Evolutionary conservation across 1,140 invertebrate genomes (phyloP).

Genomic region (Proctacanthus coquilletti): DNA sequence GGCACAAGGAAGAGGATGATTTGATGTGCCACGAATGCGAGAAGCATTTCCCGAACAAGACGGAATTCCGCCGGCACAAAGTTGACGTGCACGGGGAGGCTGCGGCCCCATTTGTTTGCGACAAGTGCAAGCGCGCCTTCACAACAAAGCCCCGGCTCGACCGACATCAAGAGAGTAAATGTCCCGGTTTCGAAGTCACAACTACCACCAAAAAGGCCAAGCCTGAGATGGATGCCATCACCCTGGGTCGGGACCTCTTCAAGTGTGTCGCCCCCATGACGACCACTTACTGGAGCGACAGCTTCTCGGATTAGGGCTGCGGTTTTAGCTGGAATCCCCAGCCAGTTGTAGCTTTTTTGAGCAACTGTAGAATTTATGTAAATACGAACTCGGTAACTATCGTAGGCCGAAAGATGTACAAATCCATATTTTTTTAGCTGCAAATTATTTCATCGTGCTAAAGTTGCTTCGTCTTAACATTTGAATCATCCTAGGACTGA

Average conservation of each 20-base stretch:
- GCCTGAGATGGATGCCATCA: conserved; percentile 6
- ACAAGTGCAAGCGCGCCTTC: conserved; percentile 24
- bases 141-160: conserved; percentile 6
- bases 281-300: conserved; percentile 33
- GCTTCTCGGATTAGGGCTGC: conserved; percentile 31
- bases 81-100: conserved; percentile 18
- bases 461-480: too few species aligned
- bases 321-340: not conserved
- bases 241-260: conserved; percentile 25
- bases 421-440: too few species aligned
- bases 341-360: too few species aligned
- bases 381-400: too few species aligned
- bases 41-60: conserved; percentile 15
- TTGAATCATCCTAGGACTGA: too few species aligned
- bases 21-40: conserved; percentile 17
- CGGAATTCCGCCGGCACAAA: conserved; percentile 21
- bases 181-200: conserved; percentile 3
- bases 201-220: conserved; percentile 2
- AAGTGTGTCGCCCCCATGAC: conserved; percentile 31
- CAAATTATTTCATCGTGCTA: too few species aligned
- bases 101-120: conserved; percentile 20
- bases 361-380: too few species aligned
- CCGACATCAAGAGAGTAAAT: conserved; percentile 5
- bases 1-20: conserved; percentile 20
- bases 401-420: too few species aligned